These are phyloP conservation scores for Bos javanicus DNA, from an alignment of 2,113 vertebrate genomes.

Conservation along the genomic window DNA sequence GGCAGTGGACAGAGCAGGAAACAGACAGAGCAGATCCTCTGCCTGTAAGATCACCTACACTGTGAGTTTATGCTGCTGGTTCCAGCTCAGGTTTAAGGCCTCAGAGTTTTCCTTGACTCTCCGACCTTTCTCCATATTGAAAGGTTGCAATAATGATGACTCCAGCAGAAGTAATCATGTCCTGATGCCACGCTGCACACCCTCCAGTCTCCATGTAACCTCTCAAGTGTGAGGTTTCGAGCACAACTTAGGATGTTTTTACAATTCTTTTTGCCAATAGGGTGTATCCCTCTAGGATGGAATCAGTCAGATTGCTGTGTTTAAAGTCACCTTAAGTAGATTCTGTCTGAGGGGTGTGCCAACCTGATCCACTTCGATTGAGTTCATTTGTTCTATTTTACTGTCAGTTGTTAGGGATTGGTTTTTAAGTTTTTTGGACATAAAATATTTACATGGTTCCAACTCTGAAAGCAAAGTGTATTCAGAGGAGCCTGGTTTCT, in stretches of 20 bases:
- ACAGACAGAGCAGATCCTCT: neutral
- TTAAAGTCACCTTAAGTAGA: neutral
- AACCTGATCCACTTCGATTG: neutral
- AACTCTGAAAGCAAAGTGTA: neutral
- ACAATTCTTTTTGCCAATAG: neutral
- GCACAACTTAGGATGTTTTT: neutral
- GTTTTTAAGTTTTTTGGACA: neutral
- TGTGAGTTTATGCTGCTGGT: neutral
- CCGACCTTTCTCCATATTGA: neutral
- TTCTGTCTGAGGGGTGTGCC: neutral
- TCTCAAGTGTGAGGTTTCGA: neutral
- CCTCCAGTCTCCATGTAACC: accelerated
- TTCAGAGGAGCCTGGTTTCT: neutral
- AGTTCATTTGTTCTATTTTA: neutral
- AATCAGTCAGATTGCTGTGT: neutral
- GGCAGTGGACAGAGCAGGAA: neutral
- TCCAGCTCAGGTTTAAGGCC: neutral
- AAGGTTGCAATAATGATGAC: accelerated
- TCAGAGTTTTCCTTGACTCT: neutral
- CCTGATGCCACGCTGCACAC: accelerated
- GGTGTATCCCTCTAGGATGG: neutral
- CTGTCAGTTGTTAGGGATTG: neutral
- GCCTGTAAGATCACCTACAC: neutral
- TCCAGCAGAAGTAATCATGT: neutral
- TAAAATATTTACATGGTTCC: neutral